Base-by-base conservation (phyloP, 2,113 vertebrate species). In the Columbina picui region DNA sequence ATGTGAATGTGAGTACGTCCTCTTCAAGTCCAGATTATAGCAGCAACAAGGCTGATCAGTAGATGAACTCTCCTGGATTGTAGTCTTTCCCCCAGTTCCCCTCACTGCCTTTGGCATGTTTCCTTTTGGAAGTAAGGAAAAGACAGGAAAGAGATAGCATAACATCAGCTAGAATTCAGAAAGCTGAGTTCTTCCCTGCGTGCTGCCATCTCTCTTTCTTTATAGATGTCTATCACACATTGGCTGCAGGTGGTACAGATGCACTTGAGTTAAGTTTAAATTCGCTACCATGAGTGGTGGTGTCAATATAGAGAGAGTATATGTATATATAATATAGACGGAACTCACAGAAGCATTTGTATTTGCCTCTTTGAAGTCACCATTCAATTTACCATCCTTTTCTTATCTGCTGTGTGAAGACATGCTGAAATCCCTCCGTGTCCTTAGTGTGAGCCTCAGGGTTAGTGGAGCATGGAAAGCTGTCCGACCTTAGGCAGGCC, bases 401-500 rank as follows among this genome's bases (percentile, higher is more conserved):
- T 47, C 29, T 77, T 55, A 67, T 16, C 27, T 80, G 38, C 73
- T 52, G 12, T 3, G 10, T 30, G 59, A 52, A 59, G 80, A 26
- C 7, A 43, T 0, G 2, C 39, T 63, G 55, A 69, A 84, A 41
- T 53, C 32, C 18, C 25, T 34, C 12, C 0, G 25, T 38, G n/a
- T 70, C 61, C n/a, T 47, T 27, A 65, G 26, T 0, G 0, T 61
- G 55, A 7, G 5, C 50, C 29, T 60, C 0, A 0, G 29, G 39
- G 25, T 20, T 49, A 32, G 36, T 0, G 0, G 50, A 57, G n/a
- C 45, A 22, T 3, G 18, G 41, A 29, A 84, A 20, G 41, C 47
- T 57, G 30, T 60, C 39, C 45, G 23, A 14, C 16, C 7, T 57
- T 39, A 53, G 55, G 60, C 56, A 61, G 53, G 32, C 25, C 61